Conservation (phyloP, 2,113 vertebrate species). For the Choloepus hoffmanni region DNA sequence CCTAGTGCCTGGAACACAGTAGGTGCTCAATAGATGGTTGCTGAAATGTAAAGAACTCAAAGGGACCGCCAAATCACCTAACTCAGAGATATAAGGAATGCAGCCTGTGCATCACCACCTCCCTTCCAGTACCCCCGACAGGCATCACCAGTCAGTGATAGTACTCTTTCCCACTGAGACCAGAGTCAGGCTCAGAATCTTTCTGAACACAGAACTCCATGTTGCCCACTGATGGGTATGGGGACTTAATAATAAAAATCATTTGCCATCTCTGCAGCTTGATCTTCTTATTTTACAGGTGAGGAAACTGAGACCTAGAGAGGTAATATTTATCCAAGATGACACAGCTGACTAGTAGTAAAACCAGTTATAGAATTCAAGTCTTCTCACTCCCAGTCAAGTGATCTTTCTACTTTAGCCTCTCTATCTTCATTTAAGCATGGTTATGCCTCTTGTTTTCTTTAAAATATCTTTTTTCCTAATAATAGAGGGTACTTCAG, state of each 20-base stretch:
- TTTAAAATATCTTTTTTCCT: neutral
- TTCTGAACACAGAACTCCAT: neutral
- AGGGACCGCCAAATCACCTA: neutral
- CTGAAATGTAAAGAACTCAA: neutral
- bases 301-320: neutral
- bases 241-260: neutral
- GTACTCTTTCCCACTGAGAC: neutral
- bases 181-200: neutral
- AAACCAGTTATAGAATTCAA: neutral
- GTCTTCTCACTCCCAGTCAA: neutral
- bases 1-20: too few relatives aligned
- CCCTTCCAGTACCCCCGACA: neutral
- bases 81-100: neutral
- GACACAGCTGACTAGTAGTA: neutral
- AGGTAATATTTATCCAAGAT: conserved; percentile 3
- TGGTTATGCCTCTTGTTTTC: neutral
- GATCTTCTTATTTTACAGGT: neutral
- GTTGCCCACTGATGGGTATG: neutral
- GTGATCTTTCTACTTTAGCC: conserved; percentile 36
- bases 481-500: neutral
- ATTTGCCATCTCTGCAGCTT: conserved; percentile 4
- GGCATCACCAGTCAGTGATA: neutral
- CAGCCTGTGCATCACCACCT: neutral
- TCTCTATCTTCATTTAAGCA: conserved; percentile 27
- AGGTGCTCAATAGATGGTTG: neutral